Conservation (phyloP, 2,888 invertebrate genomes). For the Listrodromus nycthemerus region DNA sequence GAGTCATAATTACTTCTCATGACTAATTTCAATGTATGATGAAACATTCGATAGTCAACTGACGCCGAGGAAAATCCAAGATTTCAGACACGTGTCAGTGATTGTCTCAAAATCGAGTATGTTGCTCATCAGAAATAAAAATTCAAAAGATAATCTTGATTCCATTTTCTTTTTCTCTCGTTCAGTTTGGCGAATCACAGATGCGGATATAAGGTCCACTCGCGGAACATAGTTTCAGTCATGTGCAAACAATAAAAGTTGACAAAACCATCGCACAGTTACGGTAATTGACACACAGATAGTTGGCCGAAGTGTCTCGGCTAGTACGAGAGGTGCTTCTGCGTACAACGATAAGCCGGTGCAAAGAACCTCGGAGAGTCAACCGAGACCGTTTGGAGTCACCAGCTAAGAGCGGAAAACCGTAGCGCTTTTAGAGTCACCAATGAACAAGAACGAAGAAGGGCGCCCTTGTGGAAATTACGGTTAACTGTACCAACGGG, state of each 20-base stretch:
- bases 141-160: too few species aligned
- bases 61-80: too few species aligned
- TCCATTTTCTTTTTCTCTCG: not conserved
- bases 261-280: conserved; percentile 44
- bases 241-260: conserved; percentile 35
- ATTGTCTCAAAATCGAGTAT: too few species aligned
- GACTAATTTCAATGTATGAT: too few species aligned
- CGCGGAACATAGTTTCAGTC: not conserved
- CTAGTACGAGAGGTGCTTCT: conserved; percentile 28
- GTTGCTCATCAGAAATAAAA: too few species aligned
- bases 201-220: not conserved
- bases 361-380: conserved; percentile 18
- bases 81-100: too few species aligned
- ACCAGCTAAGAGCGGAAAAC: conserved; percentile 27
- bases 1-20: too few species aligned
- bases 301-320: conserved; percentile 52
- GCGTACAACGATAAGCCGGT: not conserved
- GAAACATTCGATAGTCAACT: too few species aligned
- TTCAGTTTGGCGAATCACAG: not conserved
- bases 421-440: conserved; percentile 56
- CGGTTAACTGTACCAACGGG: conserved; percentile 66
- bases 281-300: conserved; percentile 4
- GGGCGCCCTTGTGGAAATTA: conserved; percentile 63
- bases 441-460: conserved; percentile 65
- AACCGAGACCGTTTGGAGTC: conserved; percentile 11